Evolutionary conservation across 2,113 vertebrate genomes (phyloP).

Genomic region (Dasyornis broadbenti): DNA sequence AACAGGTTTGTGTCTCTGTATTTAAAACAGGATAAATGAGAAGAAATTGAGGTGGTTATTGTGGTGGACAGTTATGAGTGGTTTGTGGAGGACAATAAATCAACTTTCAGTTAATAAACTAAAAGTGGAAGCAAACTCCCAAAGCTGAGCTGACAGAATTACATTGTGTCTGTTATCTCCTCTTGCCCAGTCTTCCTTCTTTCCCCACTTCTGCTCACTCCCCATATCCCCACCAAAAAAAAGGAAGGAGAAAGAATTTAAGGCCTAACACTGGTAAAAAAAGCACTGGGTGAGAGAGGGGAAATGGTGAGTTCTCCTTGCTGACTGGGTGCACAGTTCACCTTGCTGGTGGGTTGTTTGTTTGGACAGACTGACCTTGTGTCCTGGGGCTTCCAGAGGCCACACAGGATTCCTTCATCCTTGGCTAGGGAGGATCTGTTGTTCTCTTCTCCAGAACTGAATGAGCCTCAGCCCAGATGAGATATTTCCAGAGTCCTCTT

Average conservation of each 20-base stretch:
- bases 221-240: background rate
- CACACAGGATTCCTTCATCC: background rate
- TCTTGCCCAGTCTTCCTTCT: background rate
- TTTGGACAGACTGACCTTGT: background rate
- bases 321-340: background rate
- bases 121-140: background rate
- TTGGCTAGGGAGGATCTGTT: background rate
- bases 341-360: background rate
- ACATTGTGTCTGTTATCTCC: background rate
- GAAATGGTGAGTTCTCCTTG: accelerated
- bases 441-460: background rate
- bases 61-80: background rate
- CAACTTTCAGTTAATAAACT: background rate
- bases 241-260: background rate
- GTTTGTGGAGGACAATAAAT: background rate
- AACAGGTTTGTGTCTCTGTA: background rate
- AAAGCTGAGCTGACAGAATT: background rate
- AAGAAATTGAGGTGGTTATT: background rate
- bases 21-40: background rate
- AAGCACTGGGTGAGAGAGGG: background rate
- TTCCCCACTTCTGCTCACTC: background rate
- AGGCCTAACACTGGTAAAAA: background rate
- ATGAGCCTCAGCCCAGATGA: background rate
- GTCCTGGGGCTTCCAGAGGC: background rate
- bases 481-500: background rate